These are phyloP conservation scores for Theristicus caerulescens DNA, from an alignment of 2,113 vertebrate genomes.

Conservation along the genomic window DNA sequence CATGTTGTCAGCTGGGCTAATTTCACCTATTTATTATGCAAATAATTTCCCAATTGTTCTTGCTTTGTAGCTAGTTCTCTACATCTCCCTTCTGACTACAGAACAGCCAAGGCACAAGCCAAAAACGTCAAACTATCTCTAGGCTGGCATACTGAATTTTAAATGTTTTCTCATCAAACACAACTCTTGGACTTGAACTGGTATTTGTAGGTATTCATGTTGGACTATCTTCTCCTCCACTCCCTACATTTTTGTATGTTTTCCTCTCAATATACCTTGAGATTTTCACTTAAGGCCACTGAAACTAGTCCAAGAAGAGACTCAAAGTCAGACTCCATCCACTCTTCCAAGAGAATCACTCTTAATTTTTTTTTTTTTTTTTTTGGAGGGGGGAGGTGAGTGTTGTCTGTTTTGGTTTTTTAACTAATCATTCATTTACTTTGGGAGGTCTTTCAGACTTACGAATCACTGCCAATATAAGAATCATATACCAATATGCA, in stretches of 20 bases:
- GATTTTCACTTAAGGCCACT: not conserved
- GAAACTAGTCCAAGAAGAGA: not conserved
- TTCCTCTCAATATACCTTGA: not conserved
- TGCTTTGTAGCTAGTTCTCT: not conserved
- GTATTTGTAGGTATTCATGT: not conserved
- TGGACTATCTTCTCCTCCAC: not conserved
- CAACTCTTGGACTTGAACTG: not conserved
- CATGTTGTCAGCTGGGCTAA: not conserved
- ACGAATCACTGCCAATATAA: not conserved
- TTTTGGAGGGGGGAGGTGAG: not conserved
- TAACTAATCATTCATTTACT: not conserved
- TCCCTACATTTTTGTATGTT: not conserved
- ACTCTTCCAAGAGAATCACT: not conserved
- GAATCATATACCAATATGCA: not conserved
- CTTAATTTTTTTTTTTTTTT: not conserved
- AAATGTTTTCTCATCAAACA: not conserved
- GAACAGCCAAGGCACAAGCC: not conserved
- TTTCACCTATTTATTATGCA: not conserved
- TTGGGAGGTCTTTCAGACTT: not conserved
- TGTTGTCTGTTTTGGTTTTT: accelerated
- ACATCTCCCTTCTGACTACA: not conserved
- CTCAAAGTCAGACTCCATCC: not conserved
- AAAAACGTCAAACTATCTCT: not conserved
- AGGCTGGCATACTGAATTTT: not conserved
- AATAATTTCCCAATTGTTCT: not conserved